These are phyloP conservation scores for Campylomormyrus numenius DNA, from an alignment of 2,113 vertebrate species.

Conservation along the genomic window DNA sequence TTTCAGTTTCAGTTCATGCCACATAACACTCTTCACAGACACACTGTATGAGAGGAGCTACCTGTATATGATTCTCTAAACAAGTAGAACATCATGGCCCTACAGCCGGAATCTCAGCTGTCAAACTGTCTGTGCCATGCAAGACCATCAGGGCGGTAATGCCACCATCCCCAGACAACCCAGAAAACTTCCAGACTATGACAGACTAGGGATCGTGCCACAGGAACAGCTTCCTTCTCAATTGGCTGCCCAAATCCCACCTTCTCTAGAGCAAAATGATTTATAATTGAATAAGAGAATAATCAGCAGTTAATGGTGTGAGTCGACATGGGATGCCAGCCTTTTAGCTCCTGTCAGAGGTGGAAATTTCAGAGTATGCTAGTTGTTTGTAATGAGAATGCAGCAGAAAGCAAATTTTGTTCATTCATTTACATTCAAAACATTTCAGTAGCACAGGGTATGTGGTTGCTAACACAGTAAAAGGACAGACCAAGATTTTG, in stretches of 20 bases:
- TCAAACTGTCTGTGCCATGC: not conserved
- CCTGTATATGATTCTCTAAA: not conserved
- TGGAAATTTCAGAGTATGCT: not conserved
- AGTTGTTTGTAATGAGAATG: too few relatives aligned
- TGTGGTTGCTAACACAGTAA: too few relatives aligned
- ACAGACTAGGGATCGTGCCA: not conserved
- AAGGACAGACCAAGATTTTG: too few relatives aligned
- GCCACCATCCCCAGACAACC: not conserved
- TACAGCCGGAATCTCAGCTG: not conserved
- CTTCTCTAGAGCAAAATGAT: not conserved
- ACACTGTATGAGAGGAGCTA: not conserved
- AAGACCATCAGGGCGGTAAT: not conserved
- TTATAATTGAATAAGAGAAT: not conserved
- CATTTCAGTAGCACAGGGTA: too few relatives aligned
- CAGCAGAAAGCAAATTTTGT: too few relatives aligned
- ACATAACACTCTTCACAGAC: not conserved
- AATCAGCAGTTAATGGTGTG: not conserved
- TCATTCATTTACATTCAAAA: too few relatives aligned
- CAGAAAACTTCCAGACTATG: not conserved
- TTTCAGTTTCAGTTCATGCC: not conserved
- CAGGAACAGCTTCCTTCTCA: not conserved
- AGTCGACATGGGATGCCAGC: not conserved
- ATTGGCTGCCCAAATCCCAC: not conserved
- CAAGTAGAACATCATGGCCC: not conserved
- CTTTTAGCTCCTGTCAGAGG: not conserved